Percentiles rank a stretch among this genome's conserved stretches.
phyloP scores from a whole-genome alignment of 1,140 invertebrate genomes.

The Drosophila mayri region DNA sequence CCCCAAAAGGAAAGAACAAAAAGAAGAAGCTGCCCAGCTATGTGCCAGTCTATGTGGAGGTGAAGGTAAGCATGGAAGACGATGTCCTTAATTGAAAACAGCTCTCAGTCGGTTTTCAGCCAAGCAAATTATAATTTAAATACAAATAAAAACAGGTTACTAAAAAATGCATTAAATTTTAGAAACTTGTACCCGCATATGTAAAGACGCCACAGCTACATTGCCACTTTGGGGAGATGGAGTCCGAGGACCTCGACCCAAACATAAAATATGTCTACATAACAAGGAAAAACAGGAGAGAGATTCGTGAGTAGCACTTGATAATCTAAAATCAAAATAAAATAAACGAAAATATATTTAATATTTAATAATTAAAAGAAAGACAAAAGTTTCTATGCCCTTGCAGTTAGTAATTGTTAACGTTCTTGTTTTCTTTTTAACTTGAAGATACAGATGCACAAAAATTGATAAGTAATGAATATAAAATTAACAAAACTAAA shows the following conservation, averaged over 20 bases:
- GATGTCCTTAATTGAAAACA: constrained; percentile 18
- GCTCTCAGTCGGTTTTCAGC: background rate
- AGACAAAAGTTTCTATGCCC: no score
- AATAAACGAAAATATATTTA: background rate
- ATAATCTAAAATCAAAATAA: background rate
- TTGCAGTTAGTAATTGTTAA: no score
- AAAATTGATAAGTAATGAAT: no score
- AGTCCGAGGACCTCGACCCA: constrained; percentile 84
- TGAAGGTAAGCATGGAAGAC: constrained; percentile 66
- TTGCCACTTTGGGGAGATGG: constrained; percentile 88
- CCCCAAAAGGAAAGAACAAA: constrained; percentile 38
- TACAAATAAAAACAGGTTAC: background rate
- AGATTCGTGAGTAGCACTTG: constrained; percentile 79
- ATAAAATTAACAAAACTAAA: no score
- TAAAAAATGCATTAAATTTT: constrained; percentile 6
- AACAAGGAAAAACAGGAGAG: constrained; percentile 87
- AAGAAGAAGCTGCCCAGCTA: constrained; percentile 59
- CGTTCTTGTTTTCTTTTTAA: no score
- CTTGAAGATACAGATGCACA: no score
- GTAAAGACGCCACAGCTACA: constrained; percentile 88
- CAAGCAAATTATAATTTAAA: background rate
- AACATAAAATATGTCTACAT: constrained; percentile 89
- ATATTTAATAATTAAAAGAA: no score
- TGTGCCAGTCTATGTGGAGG: constrained; percentile 76
- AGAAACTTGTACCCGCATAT: constrained; percentile 83